phyloP scores from a whole-genome alignment of 2,797 vertebrate species.

The Morus bassanus region DNA sequence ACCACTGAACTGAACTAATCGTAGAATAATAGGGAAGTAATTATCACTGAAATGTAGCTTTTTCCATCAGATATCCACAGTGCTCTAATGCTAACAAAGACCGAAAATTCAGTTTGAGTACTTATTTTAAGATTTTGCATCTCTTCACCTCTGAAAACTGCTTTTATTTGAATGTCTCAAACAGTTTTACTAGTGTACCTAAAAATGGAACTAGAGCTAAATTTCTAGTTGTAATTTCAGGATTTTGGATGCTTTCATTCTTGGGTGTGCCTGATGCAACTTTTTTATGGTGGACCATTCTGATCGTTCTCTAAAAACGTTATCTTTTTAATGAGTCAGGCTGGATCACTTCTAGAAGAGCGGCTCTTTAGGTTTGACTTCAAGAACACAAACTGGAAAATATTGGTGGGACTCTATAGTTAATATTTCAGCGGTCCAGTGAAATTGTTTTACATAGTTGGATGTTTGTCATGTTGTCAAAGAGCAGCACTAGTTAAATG shows the following conservation, averaged over 20 bases:
- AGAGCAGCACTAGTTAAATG: background rate
- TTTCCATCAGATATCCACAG: background rate
- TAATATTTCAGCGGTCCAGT: background rate
- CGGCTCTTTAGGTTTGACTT: background rate
- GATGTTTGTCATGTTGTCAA: background rate
- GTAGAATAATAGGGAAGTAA: background rate
- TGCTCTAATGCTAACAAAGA: background rate
- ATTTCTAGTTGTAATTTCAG: background rate
- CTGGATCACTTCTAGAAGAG: background rate
- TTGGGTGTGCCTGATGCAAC: background rate
- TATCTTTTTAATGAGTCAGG: background rate
- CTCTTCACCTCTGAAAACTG: background rate
- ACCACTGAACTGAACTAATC: background rate
- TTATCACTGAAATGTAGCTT: background rate
- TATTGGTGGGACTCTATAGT: background rate
- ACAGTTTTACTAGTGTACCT: background rate
- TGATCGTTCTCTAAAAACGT: background rate
- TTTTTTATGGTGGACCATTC: background rate
- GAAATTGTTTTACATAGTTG: background rate
- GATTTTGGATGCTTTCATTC: background rate
- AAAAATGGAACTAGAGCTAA: background rate
- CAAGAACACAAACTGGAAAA: background rate
- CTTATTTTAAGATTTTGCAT: background rate
- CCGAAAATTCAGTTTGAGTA: background rate
- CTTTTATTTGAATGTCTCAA: background rate